Evolutionary conservation across 2,888 invertebrate genomes (phyloP).

Genomic region (Scaeva pyrastri): DNA sequence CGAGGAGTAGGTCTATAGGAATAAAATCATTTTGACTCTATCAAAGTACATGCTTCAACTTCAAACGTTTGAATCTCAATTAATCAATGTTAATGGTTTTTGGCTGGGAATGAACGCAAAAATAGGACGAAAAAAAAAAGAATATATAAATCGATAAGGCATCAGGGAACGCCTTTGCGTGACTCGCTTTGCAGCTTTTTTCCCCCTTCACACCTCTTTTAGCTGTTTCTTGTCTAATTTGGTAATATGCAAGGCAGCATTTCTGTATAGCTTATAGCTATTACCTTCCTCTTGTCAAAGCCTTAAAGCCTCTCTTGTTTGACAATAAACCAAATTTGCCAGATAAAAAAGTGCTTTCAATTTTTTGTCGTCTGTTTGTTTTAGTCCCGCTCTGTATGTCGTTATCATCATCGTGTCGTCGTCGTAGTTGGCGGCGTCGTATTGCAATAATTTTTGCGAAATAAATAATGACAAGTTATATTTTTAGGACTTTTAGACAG

Average conservation of each 20-base stretch:
- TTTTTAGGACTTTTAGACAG: constrained; percentile 11
- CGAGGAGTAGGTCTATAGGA: not conserved
- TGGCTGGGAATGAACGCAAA: not conserved
- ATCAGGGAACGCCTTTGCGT: constrained; percentile 44
- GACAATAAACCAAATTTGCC: constrained; percentile 15
- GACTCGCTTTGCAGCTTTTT: constrained; percentile 17
- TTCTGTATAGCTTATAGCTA: not conserved
- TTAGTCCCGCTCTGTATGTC: not conserved
- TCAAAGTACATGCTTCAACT: constrained; percentile 23
- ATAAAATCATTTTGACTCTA: not conserved
- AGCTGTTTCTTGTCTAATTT: constrained; percentile 13
- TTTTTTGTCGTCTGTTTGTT: not conserved
- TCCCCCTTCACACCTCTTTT: not conserved
- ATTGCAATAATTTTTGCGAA: not conserved
- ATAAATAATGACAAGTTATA: constrained; percentile 19
- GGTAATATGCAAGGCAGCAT: constrained; percentile 9
- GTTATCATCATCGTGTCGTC: not conserved
- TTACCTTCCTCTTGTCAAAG: not conserved
- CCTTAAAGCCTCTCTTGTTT: constrained; percentile 9
- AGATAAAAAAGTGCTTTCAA: not conserved
- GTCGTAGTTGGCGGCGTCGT: not conserved
- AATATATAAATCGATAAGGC: constrained; percentile 31
- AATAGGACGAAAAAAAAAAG: not conserved
- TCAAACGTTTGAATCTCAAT: constrained; percentile 40
- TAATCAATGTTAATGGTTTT: constrained; percentile 43